Evolutionary conservation across 2,797 vertebrate genomes (phyloP).

Genomic region (Pteropus rufus): DNA sequence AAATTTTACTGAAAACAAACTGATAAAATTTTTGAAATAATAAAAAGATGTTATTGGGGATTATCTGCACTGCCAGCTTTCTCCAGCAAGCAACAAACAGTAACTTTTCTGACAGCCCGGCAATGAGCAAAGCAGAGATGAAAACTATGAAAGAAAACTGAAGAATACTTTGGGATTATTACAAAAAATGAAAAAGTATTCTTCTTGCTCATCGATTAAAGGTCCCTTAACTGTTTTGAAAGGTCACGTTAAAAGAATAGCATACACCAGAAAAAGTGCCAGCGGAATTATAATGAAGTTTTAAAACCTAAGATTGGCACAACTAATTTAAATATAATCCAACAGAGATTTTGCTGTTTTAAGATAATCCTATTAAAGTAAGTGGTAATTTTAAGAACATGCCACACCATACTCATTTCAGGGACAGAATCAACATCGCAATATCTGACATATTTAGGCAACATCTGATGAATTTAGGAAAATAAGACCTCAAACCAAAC

Average conservation of each 20-base stretch:
- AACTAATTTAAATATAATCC: background rate
- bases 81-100: background rate
- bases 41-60: background rate
- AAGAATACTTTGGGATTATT: background rate
- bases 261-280: background rate
- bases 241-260: background rate
- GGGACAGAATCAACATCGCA: background rate
- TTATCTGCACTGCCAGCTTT: background rate
- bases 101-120: background rate
- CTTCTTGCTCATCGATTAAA: background rate
- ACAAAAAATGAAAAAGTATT: background rate
- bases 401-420: background rate
- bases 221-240: background rate
- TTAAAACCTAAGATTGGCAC: background rate
- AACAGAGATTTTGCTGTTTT: background rate
- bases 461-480: background rate
- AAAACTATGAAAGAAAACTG: background rate
- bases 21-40: background rate
- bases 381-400: background rate
- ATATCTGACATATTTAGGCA: background rate
- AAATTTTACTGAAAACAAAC: background rate
- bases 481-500: background rate
- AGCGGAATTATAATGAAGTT: background rate
- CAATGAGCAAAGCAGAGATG: background rate
- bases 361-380: conserved; percentile 26